Conservation (phyloP, 1,140 invertebrate species). For the Reticulitermes speratus region DNA sequence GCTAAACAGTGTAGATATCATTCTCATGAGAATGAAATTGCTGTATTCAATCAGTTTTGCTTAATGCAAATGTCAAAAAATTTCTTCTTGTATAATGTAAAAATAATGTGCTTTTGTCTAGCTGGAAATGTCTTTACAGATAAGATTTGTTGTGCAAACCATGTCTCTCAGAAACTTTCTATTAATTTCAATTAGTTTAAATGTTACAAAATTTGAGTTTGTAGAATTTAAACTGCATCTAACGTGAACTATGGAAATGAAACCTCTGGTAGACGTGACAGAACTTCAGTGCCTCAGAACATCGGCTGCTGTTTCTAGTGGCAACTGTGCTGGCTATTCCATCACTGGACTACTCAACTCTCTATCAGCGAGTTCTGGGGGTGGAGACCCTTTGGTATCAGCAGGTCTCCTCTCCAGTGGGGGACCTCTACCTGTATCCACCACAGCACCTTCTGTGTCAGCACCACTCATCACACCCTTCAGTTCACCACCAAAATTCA, state of each 20-base stretch:
- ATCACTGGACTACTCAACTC: slow-evolving; percentile 28
- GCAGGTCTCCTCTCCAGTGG: neutral
- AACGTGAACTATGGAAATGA: slow-evolving; percentile 21
- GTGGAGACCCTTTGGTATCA: slow-evolving; percentile 24
- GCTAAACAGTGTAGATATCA: neutral
- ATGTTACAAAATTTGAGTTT: neutral
- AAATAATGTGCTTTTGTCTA: neutral
- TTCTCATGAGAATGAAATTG: neutral
- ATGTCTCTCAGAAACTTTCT: neutral
- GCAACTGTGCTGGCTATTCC: slow-evolving; percentile 22
- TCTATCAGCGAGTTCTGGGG: neutral
- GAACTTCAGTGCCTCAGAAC: slow-evolving; percentile 24
- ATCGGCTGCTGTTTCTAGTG: neutral
- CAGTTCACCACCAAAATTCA: slow-evolving; percentile 22
- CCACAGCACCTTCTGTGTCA: neutral
- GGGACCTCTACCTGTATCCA: neutral
- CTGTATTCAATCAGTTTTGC: neutral
- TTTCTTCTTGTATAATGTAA: neutral
- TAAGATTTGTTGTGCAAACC: neutral
- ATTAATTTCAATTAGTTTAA: neutral
- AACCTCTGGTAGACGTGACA: slow-evolving; percentile 28
- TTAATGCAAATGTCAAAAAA: no score
- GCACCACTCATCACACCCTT: slow-evolving; percentile 22
- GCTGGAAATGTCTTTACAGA: neutral
- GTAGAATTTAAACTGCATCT: neutral